Base-by-base conservation (phyloP, 2,888 invertebrate species). In the Branchipolynoe longqiensis region DNA sequence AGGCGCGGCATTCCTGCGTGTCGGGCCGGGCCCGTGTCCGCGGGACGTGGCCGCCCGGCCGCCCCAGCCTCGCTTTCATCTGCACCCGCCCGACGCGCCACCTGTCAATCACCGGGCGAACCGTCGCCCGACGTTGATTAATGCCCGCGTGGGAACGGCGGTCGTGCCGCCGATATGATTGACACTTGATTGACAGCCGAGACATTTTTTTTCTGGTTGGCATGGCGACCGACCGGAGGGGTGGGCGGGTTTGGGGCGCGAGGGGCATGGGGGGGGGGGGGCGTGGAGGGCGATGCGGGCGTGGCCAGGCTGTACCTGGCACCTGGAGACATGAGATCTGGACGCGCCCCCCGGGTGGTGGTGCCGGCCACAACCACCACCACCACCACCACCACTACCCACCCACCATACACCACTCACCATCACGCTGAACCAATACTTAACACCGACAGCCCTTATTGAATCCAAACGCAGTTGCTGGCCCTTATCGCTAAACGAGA, bases 111-210 rank as follows among this genome's bases (percentile, higher is more conserved):
- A 78, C 48, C 41, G 8, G 28, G 48, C 78, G 41, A 18, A 22
- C 31, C 73, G 22, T 40, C 73, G 38, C 73, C 73, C 41, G 78
- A 78, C 78, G 54, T 78, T 78, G 78, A 78, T 78, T 78, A 78
- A 78, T 78, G 78, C 25, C 41, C 22, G 41, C 78, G 78, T 78
- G 78, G 78, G 78, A 78, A 78, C 41, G 78, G 48, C 48, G 31
- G 31, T 12, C 78, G 48, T 48, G 48, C 78, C 78, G 78, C 78
- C 62, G 48, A 78, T 78, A 48, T 78, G 78, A 78, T 78, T 78
- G 78, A 78, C 78, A 78, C 31, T n/a, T 78, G 78, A 78, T 78
- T 78, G 78, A 78, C 78, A 78, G 78, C 25, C 54, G 78, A 41
- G 78, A 78, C 78, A 78, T 54, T 78, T 48, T 78, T n/a, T n/a